Base-by-base conservation (phyloP, 2,888 invertebrate genomes). In the Omphaloscelis lunosa region DNA sequence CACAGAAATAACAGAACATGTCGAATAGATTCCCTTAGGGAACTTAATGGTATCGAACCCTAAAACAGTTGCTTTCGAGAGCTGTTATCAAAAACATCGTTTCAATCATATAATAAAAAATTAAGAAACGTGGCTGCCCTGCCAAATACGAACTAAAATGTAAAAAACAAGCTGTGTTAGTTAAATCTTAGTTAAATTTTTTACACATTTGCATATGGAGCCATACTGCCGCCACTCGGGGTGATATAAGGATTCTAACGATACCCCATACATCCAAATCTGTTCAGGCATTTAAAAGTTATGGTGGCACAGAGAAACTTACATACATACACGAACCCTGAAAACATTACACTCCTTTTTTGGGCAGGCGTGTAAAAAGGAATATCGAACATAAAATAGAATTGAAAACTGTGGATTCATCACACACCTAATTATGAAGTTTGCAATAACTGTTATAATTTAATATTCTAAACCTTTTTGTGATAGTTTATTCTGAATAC, bases 381-480 rank as follows among this genome's bases (percentile, higher is more conserved):
- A 48, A 77, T 29, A 51, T 41, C 7, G 2, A 56, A 27, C 9
- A 45, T 45, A 48, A 79, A 80, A 27, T 23, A 63, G 7, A 51
- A 72, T 65, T 34, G 51, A 65, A 65, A 58, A 72, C 8, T 6
- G 34, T 29, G 27, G 4, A 63, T 48, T 56, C 53, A 2, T 56
- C 20, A 71, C 45, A 11, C 45, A 56, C 2, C 27, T 27, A 34
- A 34, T 34, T 3, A 23, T 48, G 27, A 17, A 48, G 62, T 79
- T 62, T 71, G 17, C 39, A 62, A 61, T 69, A 68, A 61, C 68
- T 67, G 29, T 59, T 66, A 29, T n/a, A 56, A 27, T 48, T 76
- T 58, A 15, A 41, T 61, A 45, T 70, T 69, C 45, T 78, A 70
- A 78, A 53, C 45, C 23, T 48, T 79, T 78, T 79, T 56, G 34